Base-by-base conservation (phyloP, 2,888 invertebrate species). In the Sinotaia quadrata region DNA sequence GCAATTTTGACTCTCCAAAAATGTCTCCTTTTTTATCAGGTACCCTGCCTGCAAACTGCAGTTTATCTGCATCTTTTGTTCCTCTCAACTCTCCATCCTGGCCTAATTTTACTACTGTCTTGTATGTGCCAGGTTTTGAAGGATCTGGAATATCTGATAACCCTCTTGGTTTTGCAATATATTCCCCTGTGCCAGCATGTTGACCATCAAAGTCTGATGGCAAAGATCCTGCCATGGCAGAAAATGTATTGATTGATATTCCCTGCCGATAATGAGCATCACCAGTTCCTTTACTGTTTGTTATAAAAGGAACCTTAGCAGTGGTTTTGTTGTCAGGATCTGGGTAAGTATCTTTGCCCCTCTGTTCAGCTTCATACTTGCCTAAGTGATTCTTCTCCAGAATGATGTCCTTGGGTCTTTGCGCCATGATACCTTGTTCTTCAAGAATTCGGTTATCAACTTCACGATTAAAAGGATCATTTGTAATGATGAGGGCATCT, bases 361-460 rank as follows among this genome's bases (percentile, higher is more conserved):
- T 77, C 70, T 82, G 81, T 63, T 83, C 82, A 31, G 81, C 76
- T 41, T 81, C 77, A 66, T 83, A 82, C 67, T 84, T 82, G 58
- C 80, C 80, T 31, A 75, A 73, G 12, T 73, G 68, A 8, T 72
- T 68, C 37, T 75, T 74, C 21, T 75, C 76, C n/a, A 76, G 75
- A 51, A 78, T 74, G 27, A 75, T 74, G n/a, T 75, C 74, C 37
- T 72, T 73, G 37, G 75, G 75, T 33, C 75, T 73, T 15, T 80
- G 73, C 51, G 79, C 68, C 61, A 80, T 78, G 33, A 81, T 78
- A 10, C 79, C 81, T 27, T 75, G 71, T 66, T 83, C 84, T 66
- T 83, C 83, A 24, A 79, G 72, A 34, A 81, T 72, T 51, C 80
- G 77, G 71, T 84, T 84, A 71, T 84, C 84, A 54, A 84, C 78